A percentile compares a stretch with the other conserved stretches of the same genome.
Conservation (phyloP, 2,113 vertebrate genomes). For the Corythaixoides concolor region DNA sequence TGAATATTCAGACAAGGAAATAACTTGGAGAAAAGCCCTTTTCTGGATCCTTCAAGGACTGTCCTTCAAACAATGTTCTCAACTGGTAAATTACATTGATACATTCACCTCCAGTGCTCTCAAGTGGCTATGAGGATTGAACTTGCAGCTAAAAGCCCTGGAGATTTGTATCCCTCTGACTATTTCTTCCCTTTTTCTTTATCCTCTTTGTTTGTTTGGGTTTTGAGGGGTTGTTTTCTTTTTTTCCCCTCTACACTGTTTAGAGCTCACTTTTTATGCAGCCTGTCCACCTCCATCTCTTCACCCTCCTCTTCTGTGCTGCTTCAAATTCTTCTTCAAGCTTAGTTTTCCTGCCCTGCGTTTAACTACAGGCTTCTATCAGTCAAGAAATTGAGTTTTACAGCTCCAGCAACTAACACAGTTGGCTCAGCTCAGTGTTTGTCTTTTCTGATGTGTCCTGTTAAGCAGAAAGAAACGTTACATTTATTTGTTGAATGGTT, state of each 20-base stretch:
- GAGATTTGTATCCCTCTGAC: not conserved
- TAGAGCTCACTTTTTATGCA: not conserved
- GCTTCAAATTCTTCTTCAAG: not conserved
- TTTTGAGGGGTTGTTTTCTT: not conserved
- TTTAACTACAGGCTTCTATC: conserved; percentile 21
- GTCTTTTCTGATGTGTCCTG: not conserved
- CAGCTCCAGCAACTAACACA: not conserved
- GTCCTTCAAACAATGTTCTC: not conserved
- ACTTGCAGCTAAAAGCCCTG: not conserved
- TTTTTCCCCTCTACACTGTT: not conserved
- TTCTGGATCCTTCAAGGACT: not conserved
- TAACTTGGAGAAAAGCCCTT: not conserved
- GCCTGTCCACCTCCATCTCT: not conserved
- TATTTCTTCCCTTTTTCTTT: not conserved
- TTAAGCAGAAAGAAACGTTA: conserved; percentile 39
- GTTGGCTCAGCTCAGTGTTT: conserved; percentile 11
- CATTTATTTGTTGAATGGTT: conserved; percentile 37
- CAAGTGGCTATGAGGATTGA: not conserved
- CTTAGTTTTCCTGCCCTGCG: not conserved
- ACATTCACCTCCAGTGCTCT: not conserved
- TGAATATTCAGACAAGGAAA: not conserved
- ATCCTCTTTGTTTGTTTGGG: not conserved
- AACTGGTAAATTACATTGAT: not conserved
- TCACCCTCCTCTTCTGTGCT: not conserved
- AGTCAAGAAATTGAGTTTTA: conserved; percentile 30